A percentile compares a stretch with the other conserved stretches of the same genome.
Evolutionary conservation across 64 coral and sea anemone genomes (phyloP).

Genomic region (Porites australiensis): DNA sequence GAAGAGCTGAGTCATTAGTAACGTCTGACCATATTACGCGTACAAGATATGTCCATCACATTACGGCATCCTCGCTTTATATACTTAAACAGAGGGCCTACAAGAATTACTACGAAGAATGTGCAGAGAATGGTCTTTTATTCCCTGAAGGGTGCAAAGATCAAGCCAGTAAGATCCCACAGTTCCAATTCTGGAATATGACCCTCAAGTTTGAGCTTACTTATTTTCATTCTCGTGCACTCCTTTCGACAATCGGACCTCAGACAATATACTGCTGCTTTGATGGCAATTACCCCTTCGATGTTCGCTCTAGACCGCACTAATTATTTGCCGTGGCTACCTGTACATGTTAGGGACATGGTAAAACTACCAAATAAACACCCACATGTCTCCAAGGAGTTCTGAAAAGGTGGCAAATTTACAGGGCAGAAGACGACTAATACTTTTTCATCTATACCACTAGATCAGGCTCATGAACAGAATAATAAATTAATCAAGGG

Average conservation of each 20-base stretch:
- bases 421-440: neutral
- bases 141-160: neutral
- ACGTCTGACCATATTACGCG: slow-evolving; percentile 36
- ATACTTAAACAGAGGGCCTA: slow-evolving; percentile 50
- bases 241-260: slow-evolving; percentile 36
- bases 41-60: slow-evolving; percentile 27
- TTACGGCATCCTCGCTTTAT: slow-evolving; percentile 38
- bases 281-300: slow-evolving; percentile 28
- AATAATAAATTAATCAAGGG: too few species aligned
- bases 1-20: slow-evolving; percentile 52
- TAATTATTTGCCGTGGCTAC: slow-evolving; percentile 9
- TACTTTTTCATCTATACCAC: too few species aligned
- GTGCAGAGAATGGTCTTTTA: neutral
- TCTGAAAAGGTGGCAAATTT: neutral
- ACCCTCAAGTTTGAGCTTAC: slow-evolving; percentile 19
- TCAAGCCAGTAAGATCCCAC: neutral
- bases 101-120: slow-evolving; percentile 1
- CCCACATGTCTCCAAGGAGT: neutral
- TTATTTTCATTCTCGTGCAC: neutral
- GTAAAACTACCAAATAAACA: neutral
- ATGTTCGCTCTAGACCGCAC: slow-evolving; percentile 30
- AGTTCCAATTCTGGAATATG: slow-evolving; percentile 15
- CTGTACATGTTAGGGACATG: slow-evolving; percentile 26
- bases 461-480: too few species aligned
- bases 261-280: slow-evolving; percentile 9